These are phyloP conservation scores for Homarus gammarus DNA, from an alignment of 2,888 invertebrate species.

Conservation along the genomic window DNA sequence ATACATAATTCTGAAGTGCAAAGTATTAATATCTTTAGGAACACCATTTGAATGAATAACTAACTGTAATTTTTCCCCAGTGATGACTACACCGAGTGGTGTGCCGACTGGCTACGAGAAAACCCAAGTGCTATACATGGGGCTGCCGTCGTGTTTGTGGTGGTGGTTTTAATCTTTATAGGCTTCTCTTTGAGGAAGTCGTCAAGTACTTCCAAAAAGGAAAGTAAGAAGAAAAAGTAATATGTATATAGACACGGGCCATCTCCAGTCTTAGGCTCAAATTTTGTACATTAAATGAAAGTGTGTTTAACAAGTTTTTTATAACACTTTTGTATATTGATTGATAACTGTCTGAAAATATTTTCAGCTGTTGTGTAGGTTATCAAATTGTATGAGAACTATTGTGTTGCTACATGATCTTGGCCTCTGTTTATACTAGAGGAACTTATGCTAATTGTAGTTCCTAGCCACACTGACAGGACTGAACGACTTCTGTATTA, in stretches of 20 bases:
- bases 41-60: too few relatives aligned
- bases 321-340: neutral
- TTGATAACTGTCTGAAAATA: neutral
- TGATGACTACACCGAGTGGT: conserved; percentile 69
- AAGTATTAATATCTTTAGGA: too few relatives aligned
- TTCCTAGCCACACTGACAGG: too few relatives aligned
- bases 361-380: neutral
- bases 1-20: too few relatives aligned
- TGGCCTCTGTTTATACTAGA: too few relatives aligned
- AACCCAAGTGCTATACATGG: conserved; percentile 55
- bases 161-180: conserved; percentile 15
- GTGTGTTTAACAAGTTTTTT: neutral
- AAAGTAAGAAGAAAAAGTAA: conserved; percentile 65
- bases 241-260: neutral
- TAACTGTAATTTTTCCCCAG: conserved; percentile 43
- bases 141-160: conserved; percentile 16
- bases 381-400: too few relatives aligned
- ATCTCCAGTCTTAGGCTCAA: neutral
- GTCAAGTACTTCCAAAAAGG: conserved; percentile 43
- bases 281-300: neutral
- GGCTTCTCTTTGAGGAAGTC: conserved; percentile 29
- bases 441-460: too few relatives aligned
- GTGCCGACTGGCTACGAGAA: conserved; percentile 74
- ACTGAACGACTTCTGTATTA: too few relatives aligned
- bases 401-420: too few relatives aligned